These are phyloP conservation scores for Centruroides sculpturatus DNA, from an alignment of 1,140 invertebrate species.

Conservation along the genomic window DNA sequence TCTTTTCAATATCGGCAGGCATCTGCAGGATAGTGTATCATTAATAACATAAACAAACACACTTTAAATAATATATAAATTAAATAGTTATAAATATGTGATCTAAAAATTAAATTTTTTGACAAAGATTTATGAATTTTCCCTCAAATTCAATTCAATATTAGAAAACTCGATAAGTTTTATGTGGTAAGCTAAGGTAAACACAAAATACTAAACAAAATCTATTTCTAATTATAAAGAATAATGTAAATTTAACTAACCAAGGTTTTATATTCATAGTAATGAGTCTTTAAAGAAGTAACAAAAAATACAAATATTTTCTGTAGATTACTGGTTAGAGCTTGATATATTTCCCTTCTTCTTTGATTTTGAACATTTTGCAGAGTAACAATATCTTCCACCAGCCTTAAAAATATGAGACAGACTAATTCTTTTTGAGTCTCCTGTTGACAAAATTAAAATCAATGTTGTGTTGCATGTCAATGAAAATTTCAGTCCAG, in stretches of 20 bases:
- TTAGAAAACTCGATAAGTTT: too few species aligned
- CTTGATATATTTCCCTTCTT: constrained; percentile 74
- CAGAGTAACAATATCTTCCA: constrained; percentile 76
- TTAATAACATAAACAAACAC: too few species aligned
- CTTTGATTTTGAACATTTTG: constrained; percentile 41
- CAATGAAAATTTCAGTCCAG: too few species aligned
- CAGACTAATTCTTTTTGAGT: constrained; percentile 75
- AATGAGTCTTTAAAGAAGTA: constrained; percentile 37
- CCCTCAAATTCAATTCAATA: too few species aligned
- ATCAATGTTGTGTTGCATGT: too few species aligned
- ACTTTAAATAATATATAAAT: too few species aligned
- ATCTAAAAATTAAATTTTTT: too few species aligned
- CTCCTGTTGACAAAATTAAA: constrained; percentile 29
- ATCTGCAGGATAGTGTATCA: too few species aligned
- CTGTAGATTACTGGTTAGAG: constrained; percentile 64
- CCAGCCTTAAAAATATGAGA: constrained; percentile 65
- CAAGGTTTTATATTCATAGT: constrained; percentile 53
- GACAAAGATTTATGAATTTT: too few species aligned
- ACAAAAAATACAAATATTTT: constrained; percentile 49
- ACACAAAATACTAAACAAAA: neutral
- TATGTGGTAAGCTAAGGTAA: too few species aligned
- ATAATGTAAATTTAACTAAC: constrained; percentile 36
- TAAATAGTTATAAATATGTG: too few species aligned
- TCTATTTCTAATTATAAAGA: neutral
- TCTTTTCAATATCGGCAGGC: too few species aligned